phyloP scores from a whole-genome alignment of 2,888 invertebrate genomes.

The Drosophila macrothrix region DNA sequence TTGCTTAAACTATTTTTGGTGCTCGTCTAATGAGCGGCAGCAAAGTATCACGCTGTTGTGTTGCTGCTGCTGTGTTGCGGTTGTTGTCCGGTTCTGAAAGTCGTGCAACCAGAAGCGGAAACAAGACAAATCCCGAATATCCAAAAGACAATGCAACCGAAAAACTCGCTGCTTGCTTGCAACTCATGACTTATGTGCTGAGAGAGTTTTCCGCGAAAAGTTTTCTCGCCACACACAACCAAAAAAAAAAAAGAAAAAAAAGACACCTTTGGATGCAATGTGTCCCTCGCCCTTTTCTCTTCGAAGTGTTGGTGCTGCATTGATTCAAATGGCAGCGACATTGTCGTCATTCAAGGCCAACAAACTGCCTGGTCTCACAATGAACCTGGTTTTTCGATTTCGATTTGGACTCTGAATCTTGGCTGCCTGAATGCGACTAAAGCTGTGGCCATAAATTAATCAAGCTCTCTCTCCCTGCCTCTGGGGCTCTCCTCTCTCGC shows the following conservation, averaged over 20 bases:
- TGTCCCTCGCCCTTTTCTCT: neutral
- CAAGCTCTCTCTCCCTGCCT: constrained; percentile 49
- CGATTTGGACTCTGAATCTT: constrained; percentile 12
- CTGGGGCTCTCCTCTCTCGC: neutral
- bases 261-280: constrained; percentile 51
- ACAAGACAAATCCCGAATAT: constrained; percentile 41
- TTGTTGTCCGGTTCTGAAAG: constrained; percentile 46
- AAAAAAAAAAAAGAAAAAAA: constrained; percentile 1
- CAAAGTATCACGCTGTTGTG: constrained; percentile 42
- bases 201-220: constrained; percentile 70
- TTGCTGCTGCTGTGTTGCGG: constrained; percentile 11
- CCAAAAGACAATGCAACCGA: constrained; percentile 57
- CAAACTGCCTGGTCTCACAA: constrained; percentile 47
- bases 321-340: constrained; percentile 60
- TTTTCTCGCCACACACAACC: constrained; percentile 54
- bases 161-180: constrained; percentile 21
- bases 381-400: constrained; percentile 48
- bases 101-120: constrained; percentile 61
- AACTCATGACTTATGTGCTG: constrained; percentile 63
- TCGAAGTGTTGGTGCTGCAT: constrained; percentile 18
- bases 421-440: constrained; percentile 26
- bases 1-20: constrained; percentile 19
- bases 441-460: constrained; percentile 70
- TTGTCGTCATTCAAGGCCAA: constrained; percentile 74
- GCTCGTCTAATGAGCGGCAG: constrained; percentile 48